Evolutionary conservation across 1,140 invertebrate species (phyloP).

Genomic region (Drosophila trapezifrons): DNA sequence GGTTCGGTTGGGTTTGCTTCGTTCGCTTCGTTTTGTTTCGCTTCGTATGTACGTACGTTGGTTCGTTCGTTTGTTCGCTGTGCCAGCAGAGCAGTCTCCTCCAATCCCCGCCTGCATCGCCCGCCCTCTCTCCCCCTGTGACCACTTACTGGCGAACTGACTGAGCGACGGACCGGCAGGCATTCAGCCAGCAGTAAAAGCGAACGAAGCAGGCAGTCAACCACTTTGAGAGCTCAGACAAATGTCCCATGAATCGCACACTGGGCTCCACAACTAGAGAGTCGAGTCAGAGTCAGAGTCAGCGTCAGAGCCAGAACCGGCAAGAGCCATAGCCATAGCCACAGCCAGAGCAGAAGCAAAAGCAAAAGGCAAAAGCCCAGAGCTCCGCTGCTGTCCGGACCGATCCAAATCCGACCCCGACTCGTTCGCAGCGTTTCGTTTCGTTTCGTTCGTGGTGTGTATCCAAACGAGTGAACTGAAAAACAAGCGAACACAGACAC

Average conservation of each 20-base stretch:
- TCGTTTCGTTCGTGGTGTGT: conserved; percentile 51
- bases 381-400: conserved; percentile 9
- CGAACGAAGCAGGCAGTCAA: conserved; percentile 45
- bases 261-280: conserved; percentile 25
- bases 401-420: conserved; percentile 38
- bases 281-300: conserved; percentile 20
- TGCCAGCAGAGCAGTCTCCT: conserved; percentile 47
- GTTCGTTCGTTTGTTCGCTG: conserved; percentile 22
- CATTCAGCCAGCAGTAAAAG: conserved; percentile 54
- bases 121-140: conserved; percentile 4
- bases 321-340: conserved; percentile 18
- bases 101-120: conserved; percentile 11
- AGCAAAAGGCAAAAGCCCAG: conserved; percentile 41
- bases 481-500: conserved; percentile 55
- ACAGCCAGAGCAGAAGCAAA: conserved; percentile 25
- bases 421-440: conserved; percentile 43
- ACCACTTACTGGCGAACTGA: conserved; percentile 47
- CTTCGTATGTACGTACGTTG: conserved; percentile 4
- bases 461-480: conserved; percentile 68
- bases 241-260: conserved; percentile 60
- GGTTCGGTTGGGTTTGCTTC: conserved; percentile 32
- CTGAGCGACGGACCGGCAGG: conserved; percentile 17
- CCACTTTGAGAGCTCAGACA: conserved; percentile 61
- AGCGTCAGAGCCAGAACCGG: conserved; percentile 21
- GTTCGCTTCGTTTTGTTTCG: conserved; percentile 33